phyloP scores from a whole-genome alignment of 2,113 vertebrate species.

The Nerophis lumbriciformis region DNA sequence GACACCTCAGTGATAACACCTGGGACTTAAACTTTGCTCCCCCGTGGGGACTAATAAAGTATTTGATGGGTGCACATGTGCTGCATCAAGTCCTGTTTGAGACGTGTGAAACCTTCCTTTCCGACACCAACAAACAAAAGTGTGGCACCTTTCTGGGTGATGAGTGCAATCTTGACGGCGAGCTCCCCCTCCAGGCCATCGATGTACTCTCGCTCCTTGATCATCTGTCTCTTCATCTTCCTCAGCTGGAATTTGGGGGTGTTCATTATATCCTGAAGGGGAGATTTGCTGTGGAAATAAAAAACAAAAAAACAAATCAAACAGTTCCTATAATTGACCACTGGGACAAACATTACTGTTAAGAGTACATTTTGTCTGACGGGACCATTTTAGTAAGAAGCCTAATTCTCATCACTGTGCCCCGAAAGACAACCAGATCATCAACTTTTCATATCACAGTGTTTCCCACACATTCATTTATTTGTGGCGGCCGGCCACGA shows the following conservation, averaged over 20 bases:
- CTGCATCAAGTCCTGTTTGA: too few species aligned
- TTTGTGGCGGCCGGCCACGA: too few species aligned
- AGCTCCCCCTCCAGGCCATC: slow-evolving; percentile 82
- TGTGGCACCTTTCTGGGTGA: slow-evolving; percentile 76
- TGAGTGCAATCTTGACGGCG: slow-evolving; percentile 60
- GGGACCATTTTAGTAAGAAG: too few species aligned
- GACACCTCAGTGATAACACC: neutral
- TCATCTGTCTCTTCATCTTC: slow-evolving; percentile 77
- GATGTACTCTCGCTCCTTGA: slow-evolving; percentile 73
- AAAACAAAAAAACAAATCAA: slow-evolving; percentile 8
- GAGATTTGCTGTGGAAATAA: slow-evolving; percentile 65
- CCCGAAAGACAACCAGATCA: too few species aligned
- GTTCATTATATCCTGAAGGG: slow-evolving; percentile 84
- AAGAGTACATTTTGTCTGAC: too few species aligned
- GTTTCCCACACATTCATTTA: too few species aligned
- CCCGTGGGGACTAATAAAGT: too few species aligned
- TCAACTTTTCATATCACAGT: too few species aligned
- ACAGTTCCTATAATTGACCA: neutral
- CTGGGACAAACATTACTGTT: too few species aligned
- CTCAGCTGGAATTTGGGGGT: slow-evolving; percentile 87
- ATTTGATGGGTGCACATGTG: too few species aligned
- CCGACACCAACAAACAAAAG: neutral
- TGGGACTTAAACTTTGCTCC: neutral
- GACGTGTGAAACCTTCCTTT: neutral
- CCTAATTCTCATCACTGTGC: too few species aligned